A percentile compares a stretch with the other conserved stretches of the same genome.
These are phyloP conservation scores for Sebastes melanostomus DNA, from an alignment of 2,797 vertebrate species.

Conservation along the genomic window DNA sequence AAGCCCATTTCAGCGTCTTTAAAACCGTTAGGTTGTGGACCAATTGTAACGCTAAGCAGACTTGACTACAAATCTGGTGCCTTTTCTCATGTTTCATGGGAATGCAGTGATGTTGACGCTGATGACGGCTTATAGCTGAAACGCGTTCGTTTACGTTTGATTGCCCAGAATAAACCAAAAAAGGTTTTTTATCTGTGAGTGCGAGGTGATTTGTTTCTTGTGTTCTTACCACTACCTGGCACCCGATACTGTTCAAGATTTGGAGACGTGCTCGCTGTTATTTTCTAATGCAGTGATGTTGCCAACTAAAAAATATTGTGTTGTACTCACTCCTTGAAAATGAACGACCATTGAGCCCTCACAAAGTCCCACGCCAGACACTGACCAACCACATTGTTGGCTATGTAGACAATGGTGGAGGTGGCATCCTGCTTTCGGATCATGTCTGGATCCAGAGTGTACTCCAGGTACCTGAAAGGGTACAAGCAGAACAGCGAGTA, in stretches of 20 bases:
- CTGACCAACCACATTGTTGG: slow-evolving; percentile 88
- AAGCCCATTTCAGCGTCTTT: not conserved
- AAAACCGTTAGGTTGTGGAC: not conserved
- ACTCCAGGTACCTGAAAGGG: slow-evolving; percentile 85
- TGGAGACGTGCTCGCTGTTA: no score
- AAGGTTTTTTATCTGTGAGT: no score
- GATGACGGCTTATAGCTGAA: no score
- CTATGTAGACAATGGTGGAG: slow-evolving; percentile 88
- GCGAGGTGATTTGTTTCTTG: no score
- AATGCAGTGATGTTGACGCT: not conserved
- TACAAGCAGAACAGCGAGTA: not conserved
- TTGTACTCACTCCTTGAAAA: slow-evolving; percentile 89
- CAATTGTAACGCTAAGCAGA: not conserved
- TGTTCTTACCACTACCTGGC: no score
- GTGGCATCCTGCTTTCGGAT: slow-evolving; percentile 93
- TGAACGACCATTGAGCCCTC: slow-evolving; percentile 82
- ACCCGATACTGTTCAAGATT: no score
- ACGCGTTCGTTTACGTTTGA: no score
- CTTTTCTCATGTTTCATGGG: not conserved
- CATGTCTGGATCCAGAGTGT: slow-evolving; percentile 74
- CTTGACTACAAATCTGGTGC: not conserved
- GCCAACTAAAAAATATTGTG: not conserved
- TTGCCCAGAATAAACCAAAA: no score
- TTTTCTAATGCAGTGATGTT: not conserved
- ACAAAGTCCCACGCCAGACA: slow-evolving; percentile 92